A percentile compares a stretch with the other conserved stretches of the same genome.
These are phyloP conservation scores for Machimus atricapillus DNA, from an alignment of 2,888 invertebrate genomes.

Conservation along the genomic window DNA sequence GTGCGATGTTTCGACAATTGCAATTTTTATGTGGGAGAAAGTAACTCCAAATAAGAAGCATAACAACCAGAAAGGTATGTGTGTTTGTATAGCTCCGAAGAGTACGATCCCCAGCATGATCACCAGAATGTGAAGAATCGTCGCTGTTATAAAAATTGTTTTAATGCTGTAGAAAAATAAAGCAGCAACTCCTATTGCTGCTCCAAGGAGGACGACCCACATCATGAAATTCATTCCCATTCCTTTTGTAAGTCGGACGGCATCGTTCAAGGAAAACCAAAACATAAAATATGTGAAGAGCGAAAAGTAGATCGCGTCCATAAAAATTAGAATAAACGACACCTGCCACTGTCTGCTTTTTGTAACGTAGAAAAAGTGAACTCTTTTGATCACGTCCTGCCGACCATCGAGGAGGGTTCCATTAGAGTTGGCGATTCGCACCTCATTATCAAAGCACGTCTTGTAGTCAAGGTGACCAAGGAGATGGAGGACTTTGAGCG, in stretches of 20 bases:
- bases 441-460: constrained; percentile 56
- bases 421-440: constrained; percentile 57
- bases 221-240: constrained; percentile 54
- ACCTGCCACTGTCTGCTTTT: constrained; percentile 58
- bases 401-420: constrained; percentile 57
- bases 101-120: constrained; percentile 55
- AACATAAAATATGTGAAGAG: constrained; percentile 56
- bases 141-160: constrained; percentile 54
- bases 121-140: constrained; percentile 51
- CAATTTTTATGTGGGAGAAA: constrained; percentile 54
- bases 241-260: constrained; percentile 51
- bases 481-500: neutral
- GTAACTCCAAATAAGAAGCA: constrained; percentile 55
- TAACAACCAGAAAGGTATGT: constrained; percentile 55
- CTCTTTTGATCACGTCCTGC: constrained; percentile 54
- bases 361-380: constrained; percentile 58
- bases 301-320: constrained; percentile 56
- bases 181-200: constrained; percentile 49
- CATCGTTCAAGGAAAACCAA: constrained; percentile 56
- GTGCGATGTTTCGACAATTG: constrained; percentile 55
- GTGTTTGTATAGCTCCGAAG: constrained; percentile 48
- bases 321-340: constrained; percentile 54
- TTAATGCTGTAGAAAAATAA: constrained; percentile 54
- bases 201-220: constrained; percentile 55
- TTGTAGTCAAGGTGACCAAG: constrained; percentile 55